Evolutionary conservation across 1,140 invertebrate genomes (phyloP).

Genomic region (Drosophila virilis): DNA sequence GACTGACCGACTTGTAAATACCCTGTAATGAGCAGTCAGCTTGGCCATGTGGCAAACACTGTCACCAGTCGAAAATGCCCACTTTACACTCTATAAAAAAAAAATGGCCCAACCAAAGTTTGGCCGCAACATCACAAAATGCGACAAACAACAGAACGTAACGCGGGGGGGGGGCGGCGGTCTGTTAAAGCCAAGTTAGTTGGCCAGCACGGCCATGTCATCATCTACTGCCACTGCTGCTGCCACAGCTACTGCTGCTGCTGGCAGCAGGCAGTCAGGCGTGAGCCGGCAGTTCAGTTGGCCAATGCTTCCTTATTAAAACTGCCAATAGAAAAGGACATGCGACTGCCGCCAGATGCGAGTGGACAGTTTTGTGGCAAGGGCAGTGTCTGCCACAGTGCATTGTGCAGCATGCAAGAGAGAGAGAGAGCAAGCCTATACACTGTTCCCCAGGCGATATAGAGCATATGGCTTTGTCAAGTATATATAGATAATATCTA

Average conservation of each 20-base stretch:
- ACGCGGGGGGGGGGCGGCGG: not conserved
- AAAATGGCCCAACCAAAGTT: slow-evolving; percentile 9
- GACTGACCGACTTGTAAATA: not conserved
- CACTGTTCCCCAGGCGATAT: too few species aligned
- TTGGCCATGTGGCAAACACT: too few species aligned
- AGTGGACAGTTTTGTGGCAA: slow-evolving; percentile 2
- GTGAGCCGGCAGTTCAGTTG: slow-evolving; percentile 39
- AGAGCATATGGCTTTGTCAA: too few species aligned
- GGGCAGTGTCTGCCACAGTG: slow-evolving; percentile 12
- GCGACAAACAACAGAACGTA: slow-evolving; percentile 5
- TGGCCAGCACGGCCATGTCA: slow-evolving; percentile 18
- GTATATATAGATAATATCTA: too few species aligned
- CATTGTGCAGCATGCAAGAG: slow-evolving; percentile 4
- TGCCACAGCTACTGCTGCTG: not conserved
- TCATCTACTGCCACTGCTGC: not conserved
- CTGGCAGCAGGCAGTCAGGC: slow-evolving; percentile 20
- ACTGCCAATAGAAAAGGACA: slow-evolving; percentile 47
- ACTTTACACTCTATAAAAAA: not conserved
- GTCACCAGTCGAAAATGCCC: not conserved
- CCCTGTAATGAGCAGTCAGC: not conserved
- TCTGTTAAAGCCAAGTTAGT: slow-evolving; percentile 41
- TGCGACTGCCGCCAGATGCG: slow-evolving; percentile 18
- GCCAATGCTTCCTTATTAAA: slow-evolving; percentile 55
- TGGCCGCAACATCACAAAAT: too few species aligned
- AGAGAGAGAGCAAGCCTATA: not conserved